Evolutionary conservation across 1,140 invertebrate species (phyloP), one percentile per base, ranked within the genome.

Genomic region (Drosophila micromelanica): DNA sequence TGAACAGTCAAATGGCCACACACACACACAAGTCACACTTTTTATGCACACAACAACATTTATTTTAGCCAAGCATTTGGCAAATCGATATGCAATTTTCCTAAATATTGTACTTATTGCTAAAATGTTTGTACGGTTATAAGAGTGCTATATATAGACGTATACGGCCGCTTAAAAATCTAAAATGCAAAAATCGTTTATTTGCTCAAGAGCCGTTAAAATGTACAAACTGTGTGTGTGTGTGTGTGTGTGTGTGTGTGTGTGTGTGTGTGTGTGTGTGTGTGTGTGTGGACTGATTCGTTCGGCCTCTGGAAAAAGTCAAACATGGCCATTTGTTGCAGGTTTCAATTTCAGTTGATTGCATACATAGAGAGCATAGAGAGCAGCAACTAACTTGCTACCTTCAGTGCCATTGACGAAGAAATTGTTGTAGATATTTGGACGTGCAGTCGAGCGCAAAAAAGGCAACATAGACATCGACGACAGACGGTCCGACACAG

Each of bases 131-230:
- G 51, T 52, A 55, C 49, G 74, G 32, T 59, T 74, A 63, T 73
- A 45, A 5, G 27, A 27, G 27, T 35, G 32, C 7, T 54, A 35
- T 69, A 40, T 64, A 76, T 70, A 49, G 37, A 45, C 59, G 17
- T 35, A 37, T 54, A 67, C 13, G 62, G 63, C 65, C 56, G 61
- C 61, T 64, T 76, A 61, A 76, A 80, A 86, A 82, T 86, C 61
- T 72, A 82, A 86, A 86, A 86, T 86, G 84, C 75, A 79, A 89
- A 86, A 86, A 89, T 86, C 84, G 82, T 87, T 86, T 86, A 86
- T 89, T 89, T 86, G 84, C 72, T 73, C 78, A 78, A 89, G 68
- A 79, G 76, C 84, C 84, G 82, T 82, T 82, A 89, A 86, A 86
- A 89, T 89, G 72, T 79, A 72, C 68, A 73, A 87, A 76, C 73